phyloP scores from a whole-genome alignment of 2,113 vertebrate species.

The Leptobrachium leishanense region DNA sequence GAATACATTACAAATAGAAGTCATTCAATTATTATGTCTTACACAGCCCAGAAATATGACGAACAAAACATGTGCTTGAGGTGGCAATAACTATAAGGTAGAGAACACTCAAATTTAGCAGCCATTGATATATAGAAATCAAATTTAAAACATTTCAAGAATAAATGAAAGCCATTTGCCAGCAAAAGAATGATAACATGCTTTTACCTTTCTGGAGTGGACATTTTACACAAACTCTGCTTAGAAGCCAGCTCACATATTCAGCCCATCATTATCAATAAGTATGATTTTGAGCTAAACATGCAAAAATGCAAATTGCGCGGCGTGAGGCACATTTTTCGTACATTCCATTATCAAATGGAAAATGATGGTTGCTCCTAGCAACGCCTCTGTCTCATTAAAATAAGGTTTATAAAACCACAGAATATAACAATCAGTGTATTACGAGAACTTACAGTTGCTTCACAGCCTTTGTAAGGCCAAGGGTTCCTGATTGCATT shows the following conservation, averaged over 20 bases:
- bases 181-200: neutral
- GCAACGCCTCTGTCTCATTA: slow-evolving; percentile 36
- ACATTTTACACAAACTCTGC: neutral
- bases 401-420: slow-evolving; percentile 24
- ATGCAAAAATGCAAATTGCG: slow-evolving; percentile 42
- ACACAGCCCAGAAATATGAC: no score
- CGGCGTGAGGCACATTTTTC: slow-evolving; percentile 6
- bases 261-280: slow-evolving; percentile 12
- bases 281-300: slow-evolving; percentile 31
- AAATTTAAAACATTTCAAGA: neutral
- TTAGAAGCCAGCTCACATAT: slow-evolving; percentile 13
- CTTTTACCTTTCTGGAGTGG: neutral
- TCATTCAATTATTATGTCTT: no score
- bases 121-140: neutral
- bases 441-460: slow-evolving; percentile 24
- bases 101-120: no score
- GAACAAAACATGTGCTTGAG: no score
- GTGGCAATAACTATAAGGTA: no score
- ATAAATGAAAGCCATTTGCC: neutral
- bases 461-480: slow-evolving; percentile 17
- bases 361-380: slow-evolving; percentile 33
- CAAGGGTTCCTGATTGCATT: slow-evolving; percentile 12
- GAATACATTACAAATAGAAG: no score
- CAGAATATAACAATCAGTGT: slow-evolving; percentile 24
- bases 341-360: slow-evolving; percentile 15